Base-by-base conservation (phyloP, 2,888 invertebrate genomes). In the Steinernema carpocapsae region DNA sequence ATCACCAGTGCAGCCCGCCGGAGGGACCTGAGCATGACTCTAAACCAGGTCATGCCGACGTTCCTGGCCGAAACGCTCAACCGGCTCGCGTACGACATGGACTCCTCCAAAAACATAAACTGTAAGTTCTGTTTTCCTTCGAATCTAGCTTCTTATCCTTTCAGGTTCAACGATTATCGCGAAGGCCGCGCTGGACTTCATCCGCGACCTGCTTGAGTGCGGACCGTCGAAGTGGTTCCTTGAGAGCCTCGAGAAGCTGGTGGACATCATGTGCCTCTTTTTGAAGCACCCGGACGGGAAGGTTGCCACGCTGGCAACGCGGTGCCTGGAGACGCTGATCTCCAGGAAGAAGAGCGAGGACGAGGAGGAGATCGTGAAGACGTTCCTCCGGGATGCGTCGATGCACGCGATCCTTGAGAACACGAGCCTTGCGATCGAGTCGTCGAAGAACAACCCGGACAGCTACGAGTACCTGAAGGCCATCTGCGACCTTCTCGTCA, bases 361-460 rank as follows among this genome's bases (percentile, higher is more conserved):
- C 1, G 64, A 37, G 14, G 64, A 64, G 32, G 64, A 64, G n/a
- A 64, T 64, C 19, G 32, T 64, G 32, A 64, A 64, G 29, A 29
- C 29, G 12, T 7, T 64, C n/a, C 64, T 64, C 12, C 22, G 32
- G 29, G 64, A 64, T n/a, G 12, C 26, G 6, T 64, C 64, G 37
- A 64, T 64, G 64, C 64, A 64, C 7, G 64, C 64, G 32, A 64
- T 64, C 29, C 64, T 64, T n/a, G 64, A 64, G 64, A 64, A 64
- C 32, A 29, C 64, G 6, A 64, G 64, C 32, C 29, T 64, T 6
- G 64, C 64, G 29, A 64, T 64, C 29, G 64, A 64, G 14, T 29
- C 64, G 32, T 64, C 64, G 64, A 64, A 64, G 37, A 64, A 32
- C 37, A 64, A 64, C 32, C 64, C 64, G 12, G 64, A 64, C 32